phyloP scores from a whole-genome alignment of 2,113 vertebrate species.

The Phasianus colchicus region DNA sequence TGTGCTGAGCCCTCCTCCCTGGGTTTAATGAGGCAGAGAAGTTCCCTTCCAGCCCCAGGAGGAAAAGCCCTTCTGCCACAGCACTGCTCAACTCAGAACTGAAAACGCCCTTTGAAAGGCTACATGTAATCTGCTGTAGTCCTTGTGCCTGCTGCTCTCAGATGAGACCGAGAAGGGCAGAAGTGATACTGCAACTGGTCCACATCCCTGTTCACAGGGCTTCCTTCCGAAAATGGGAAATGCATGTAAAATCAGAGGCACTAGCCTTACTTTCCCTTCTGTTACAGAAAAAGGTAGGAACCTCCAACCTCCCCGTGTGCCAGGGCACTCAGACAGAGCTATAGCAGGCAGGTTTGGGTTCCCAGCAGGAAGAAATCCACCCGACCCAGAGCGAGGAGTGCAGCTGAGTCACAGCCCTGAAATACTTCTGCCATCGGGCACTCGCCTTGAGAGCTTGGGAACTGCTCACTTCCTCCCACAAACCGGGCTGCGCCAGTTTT shows the following conservation, averaged over 20 bases:
- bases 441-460: background rate
- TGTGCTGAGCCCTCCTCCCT: accelerated
- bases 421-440: background rate
- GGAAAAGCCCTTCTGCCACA: background rate
- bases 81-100: accelerated
- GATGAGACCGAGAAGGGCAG: background rate
- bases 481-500: background rate
- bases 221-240: background rate
- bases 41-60: background rate
- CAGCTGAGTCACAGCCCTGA: background rate
- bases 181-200: background rate
- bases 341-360: background rate
- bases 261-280: background rate
- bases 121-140: background rate
- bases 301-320: background rate
- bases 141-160: background rate
- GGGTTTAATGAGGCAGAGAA: background rate
- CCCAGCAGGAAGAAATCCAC: background rate
- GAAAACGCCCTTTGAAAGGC: background rate
- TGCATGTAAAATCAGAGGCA: background rate
- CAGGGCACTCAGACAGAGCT: accelerated
- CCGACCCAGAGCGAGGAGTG: background rate
- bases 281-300: background rate
- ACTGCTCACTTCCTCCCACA: background rate
- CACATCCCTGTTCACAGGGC: accelerated